Base-by-base conservation (phyloP, 30 jellyfish, hydroid and myxozoan genomes). In the Hydractinia symbiolongicarpus region DNA sequence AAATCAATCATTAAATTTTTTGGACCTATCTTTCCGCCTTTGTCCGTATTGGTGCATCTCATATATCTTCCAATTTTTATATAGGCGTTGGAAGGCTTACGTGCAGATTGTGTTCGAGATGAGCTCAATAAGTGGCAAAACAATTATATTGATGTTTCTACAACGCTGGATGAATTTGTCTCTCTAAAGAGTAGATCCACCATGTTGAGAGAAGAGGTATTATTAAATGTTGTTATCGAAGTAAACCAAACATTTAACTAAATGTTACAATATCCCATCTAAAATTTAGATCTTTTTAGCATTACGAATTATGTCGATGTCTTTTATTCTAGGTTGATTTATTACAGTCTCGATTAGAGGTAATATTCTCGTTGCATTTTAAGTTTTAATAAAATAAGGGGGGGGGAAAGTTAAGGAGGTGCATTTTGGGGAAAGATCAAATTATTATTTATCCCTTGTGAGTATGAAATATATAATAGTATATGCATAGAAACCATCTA, bases 131-230 rank as follows among this genome's bases (percentile, higher is more conserved):
- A 69, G 16, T 90, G 97, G 97, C 73, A 89, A 49, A 87, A 84
- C 80, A 90, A 84, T 67, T 81, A 81, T 77, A 77, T 85, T 55
- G 97, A 90, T 85, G 97, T 90, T 13, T 79, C 89, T 8, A 80
- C 82, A 4, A 87, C 93, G 5, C 51, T 84, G 81, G 97, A 90
- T 77, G 97, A 90, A 61, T 90, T 90, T 69, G 95, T 90, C n/a
- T 70, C 93, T 9, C 64, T 90, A 60, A 81, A 89, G 62, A 89
- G 86, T 76, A 61, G 97, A 66, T 78, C 97, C 17, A 93, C 86
- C 15, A 50, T 90, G 85, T 89, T 90, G 14, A 74, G 97, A 81
- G 97, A 90, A 54, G 97, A 90, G 95, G 97, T 84, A 74, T 5
- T 30, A 30, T 30, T 30, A 0, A 0, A 30, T 30, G 44, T 58